Conservation (phyloP, 2,797 vertebrate species). For the Borostomias antarcticus region DNA sequence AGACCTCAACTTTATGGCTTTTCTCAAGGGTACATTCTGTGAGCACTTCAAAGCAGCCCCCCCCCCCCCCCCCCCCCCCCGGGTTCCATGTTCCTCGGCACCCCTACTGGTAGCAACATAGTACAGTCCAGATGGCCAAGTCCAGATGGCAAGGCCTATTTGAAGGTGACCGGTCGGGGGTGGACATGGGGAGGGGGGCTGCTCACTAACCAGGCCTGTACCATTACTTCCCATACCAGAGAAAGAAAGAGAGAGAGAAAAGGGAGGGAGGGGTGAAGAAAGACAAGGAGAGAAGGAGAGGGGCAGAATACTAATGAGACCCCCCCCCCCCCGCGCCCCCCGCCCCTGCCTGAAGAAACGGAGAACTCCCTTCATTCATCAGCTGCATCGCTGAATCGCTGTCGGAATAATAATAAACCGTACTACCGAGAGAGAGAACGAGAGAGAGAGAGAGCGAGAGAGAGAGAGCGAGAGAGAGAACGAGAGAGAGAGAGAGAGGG, state of each 20-base stretch:
- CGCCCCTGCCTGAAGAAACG: constrained; percentile 14
- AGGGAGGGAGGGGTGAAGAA: background rate
- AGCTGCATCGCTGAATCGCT: constrained; percentile 35
- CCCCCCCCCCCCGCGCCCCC: too few relatives aligned
- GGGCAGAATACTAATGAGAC: constrained; percentile 63
- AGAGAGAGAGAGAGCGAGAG: background rate
- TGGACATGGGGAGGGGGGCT: background rate
- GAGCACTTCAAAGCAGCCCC: constrained; percentile 23
- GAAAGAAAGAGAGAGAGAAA: constrained; percentile 8
- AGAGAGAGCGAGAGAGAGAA: background rate
- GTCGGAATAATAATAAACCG: constrained; percentile 47
- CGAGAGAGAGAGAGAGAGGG: background rate
- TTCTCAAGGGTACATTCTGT: constrained; percentile 8
- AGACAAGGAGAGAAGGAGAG: constrained; percentile 8
- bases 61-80: constrained; percentile 8
- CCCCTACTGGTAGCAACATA: constrained; percentile 46
- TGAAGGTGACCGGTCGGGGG: constrained; percentile 64
- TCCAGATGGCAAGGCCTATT: constrained; percentile 69
- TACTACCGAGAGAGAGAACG: background rate
- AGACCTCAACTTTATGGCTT: background rate
- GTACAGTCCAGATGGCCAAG: constrained; percentile 70
- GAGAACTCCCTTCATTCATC: constrained; percentile 51
- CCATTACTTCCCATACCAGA: constrained; percentile 44
- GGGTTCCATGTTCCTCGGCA: constrained; percentile 9
- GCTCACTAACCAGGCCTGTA: constrained; percentile 44